Evolutionary conservation across 1,140 invertebrate species (phyloP).

Genomic region (Trichonephila inaurata): DNA sequence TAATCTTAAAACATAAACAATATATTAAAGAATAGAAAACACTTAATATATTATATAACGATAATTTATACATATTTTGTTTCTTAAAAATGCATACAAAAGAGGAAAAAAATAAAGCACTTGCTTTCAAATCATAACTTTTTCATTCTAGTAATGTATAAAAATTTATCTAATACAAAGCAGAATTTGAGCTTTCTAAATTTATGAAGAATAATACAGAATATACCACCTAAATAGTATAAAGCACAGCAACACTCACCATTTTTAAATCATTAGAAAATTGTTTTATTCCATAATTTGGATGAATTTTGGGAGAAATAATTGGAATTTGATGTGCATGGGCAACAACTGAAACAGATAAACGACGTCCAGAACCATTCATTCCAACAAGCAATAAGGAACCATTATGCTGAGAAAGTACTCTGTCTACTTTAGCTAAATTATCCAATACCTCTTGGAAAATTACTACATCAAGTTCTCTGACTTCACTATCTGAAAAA

Average conservation of each 20-base stretch:
- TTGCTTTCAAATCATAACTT: too few species aligned
- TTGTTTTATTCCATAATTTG: slow-evolving; percentile 84
- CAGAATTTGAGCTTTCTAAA: too few species aligned
- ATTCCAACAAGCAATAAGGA: slow-evolving; percentile 88
- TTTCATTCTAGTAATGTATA: too few species aligned
- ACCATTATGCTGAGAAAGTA: slow-evolving; percentile 84
- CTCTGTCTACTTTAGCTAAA: slow-evolving; percentile 85
- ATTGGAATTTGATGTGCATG: slow-evolving; percentile 87
- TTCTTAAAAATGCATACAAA: too few species aligned
- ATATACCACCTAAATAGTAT: too few species aligned
- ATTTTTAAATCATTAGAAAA: slow-evolving; percentile 86
- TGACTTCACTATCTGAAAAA: slow-evolving; percentile 83
- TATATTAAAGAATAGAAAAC: too few species aligned
- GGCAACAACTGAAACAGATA: slow-evolving; percentile 87
- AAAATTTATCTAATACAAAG: too few species aligned
- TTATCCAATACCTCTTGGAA: slow-evolving; percentile 86
- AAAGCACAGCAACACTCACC: slow-evolving; percentile 79
- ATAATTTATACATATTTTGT: too few species aligned
- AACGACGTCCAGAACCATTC: slow-evolving; percentile 89
- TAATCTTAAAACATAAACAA: too few species aligned
- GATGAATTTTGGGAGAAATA: slow-evolving; percentile 84
- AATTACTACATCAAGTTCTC: slow-evolving; percentile 84
- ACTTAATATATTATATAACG: too few species aligned
- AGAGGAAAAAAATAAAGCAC: too few species aligned
- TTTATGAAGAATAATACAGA: too few species aligned